Base-by-base conservation (phyloP, 2,888 invertebrate species). In the Epiblema foenella region DNA sequence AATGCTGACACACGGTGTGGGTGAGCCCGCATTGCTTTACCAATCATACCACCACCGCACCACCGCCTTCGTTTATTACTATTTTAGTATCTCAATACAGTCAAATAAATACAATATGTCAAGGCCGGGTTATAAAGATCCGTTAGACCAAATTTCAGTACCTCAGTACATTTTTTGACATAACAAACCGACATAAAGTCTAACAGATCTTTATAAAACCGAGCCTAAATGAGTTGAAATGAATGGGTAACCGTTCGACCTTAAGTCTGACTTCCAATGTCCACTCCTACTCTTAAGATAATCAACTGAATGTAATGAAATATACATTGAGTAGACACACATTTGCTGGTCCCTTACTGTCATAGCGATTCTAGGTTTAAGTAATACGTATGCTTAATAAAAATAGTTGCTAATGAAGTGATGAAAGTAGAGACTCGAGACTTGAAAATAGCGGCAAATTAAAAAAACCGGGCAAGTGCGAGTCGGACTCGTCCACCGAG, bases 1-100 rank as follows among this genome's bases (percentile, higher is more conserved):
- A 91, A 89, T 84, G 85, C 76, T 79, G 82, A 80, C 81, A 81
- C 76, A 76, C 79, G 83, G 86, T 89, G 93, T 92, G 93, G 92
- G 92, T 89, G 91, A 86, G 78, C 87, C 86, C 88, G 88, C 88
- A 88, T 85, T 81, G 81, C 84, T 80, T 70, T 71, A 67, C 71
- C 71, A 62, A 71, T 71, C 71, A 69, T 65, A 69, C 72, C 76
- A 74, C 78, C 77, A 62, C 77, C 79, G 81, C 84, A 82, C 84
- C 72, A 83, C 84, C 89, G 88, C 88, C 89, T 85, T 87, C 85
- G 80, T 83, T 78, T 83, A 83, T 83, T 82, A 81, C 84, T 84
- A 85, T 85, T 83, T 85, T 79, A 82, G 85, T 87, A 86, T 57
- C 54, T 72, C 64, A 80, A 84, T 81, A 77, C 78, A 76, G 75